Percentiles rank a stretch among this genome's conserved stretches.
Conservation (phyloP, 2,113 vertebrate species). For the Gymnocephalus cernua region DNA sequence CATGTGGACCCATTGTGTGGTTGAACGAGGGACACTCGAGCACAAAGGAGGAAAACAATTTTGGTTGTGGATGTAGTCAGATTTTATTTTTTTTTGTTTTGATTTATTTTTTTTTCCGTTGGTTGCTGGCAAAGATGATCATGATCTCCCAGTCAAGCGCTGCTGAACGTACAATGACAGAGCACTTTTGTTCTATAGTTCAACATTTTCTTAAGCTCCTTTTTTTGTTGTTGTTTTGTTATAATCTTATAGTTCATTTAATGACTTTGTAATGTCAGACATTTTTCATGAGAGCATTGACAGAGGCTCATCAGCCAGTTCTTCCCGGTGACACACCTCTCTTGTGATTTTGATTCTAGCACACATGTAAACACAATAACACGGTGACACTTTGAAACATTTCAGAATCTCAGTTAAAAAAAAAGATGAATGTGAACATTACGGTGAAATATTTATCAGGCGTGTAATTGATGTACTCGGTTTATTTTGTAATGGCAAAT, state of each 20-base stretch:
- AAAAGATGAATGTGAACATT: constrained; percentile 84
- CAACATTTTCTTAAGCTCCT: background rate
- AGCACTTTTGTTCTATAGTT: constrained; percentile 32
- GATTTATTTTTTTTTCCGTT: constrained; percentile 10
- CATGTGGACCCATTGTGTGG: constrained; percentile 54
- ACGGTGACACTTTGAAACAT: constrained; percentile 45
- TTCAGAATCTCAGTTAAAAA: constrained; percentile 42
- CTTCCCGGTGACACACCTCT: constrained; percentile 14
- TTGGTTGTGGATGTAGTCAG: constrained; percentile 13
- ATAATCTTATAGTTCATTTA: constrained; percentile 15
- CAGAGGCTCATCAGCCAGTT: constrained; percentile 44
- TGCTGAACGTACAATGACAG: constrained; percentile 10
- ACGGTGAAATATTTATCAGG: constrained; percentile 96
- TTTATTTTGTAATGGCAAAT: constrained; percentile 91
- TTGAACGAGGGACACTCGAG: background rate
- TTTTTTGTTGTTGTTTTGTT: background rate
- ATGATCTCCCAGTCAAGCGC: constrained; percentile 32
- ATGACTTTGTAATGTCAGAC: constrained; percentile 18
- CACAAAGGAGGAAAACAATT: constrained; percentile 14
- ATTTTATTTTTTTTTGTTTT: background rate
- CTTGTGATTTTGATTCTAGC: constrained; percentile 23
- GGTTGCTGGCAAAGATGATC: constrained; percentile 7
- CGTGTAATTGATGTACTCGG: constrained; percentile 95
- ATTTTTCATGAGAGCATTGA: constrained; percentile 33
- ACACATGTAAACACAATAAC: constrained; percentile 29